These are phyloP conservation scores for Lochmaea capreae DNA, from an alignment of 2,888 invertebrate species.

Conservation along the genomic window DNA sequence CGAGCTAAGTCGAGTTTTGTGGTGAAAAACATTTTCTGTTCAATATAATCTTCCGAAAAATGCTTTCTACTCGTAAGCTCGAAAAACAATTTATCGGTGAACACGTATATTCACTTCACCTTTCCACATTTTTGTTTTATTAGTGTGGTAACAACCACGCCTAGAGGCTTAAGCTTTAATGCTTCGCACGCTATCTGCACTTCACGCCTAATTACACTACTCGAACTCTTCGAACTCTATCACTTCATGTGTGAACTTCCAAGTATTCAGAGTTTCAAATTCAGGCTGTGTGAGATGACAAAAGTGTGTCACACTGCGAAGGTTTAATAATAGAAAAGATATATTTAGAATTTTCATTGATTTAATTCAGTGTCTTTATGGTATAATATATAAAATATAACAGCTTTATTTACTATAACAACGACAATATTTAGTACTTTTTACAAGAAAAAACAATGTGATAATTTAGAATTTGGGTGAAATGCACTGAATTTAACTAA, in stretches of 20 bases:
- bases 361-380: no score
- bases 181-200: slow-evolving; percentile 55
- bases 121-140: slow-evolving; percentile 6
- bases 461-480: no score
- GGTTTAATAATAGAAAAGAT: not conserved
- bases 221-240: slow-evolving; percentile 42
- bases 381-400: no score
- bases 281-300: not conserved
- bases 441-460: no score
- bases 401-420: no score
- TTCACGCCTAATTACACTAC: slow-evolving; percentile 58
- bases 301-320: not conserved
- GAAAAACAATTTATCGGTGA: not conserved
- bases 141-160: slow-evolving; percentile 16
- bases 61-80: not conserved
- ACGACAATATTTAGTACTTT: no score
- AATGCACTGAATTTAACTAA: no score
- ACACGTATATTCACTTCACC: not conserved
- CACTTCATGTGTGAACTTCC: slow-evolving; percentile 28
- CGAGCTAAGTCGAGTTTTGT: no score
- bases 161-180: slow-evolving; percentile 28
- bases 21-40: no score
- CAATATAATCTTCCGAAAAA: no score
- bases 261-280: slow-evolving; percentile 3
- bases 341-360: no score